Conservation (phyloP, 2,113 vertebrate genomes). For the Cyanistes caeruleus region DNA sequence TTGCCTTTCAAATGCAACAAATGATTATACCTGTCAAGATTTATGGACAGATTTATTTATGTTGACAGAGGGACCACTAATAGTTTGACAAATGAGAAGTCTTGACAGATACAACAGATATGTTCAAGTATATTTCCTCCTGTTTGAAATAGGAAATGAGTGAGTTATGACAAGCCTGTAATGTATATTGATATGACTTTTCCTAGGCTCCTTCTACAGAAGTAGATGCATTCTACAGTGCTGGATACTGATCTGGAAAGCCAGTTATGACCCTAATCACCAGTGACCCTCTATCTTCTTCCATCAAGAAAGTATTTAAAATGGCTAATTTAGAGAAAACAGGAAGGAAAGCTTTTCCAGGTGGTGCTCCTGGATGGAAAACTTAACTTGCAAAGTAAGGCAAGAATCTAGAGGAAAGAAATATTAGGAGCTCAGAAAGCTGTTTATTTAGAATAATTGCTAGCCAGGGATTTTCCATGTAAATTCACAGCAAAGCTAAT, state of each 20-base stretch:
- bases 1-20: conserved; percentile 81
- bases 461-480: not conserved
- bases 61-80: conserved; percentile 79
- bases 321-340: conserved; percentile 9
- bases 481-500: not conserved
- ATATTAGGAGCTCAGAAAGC: not conserved
- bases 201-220: not conserved
- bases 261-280: not conserved
- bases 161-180: conserved; percentile 61
- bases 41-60: conserved; percentile 84
- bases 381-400: not conserved
- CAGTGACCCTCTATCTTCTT: not conserved
- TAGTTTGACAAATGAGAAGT: conserved; percentile 78
- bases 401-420: not conserved
- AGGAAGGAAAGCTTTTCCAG: conserved; percentile 22
- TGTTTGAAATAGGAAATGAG: conserved; percentile 65
- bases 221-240: not conserved
- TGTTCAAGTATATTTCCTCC: conserved; percentile 71
- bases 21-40: conserved; percentile 82
- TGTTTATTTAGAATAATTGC: not conserved
- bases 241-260: conserved; percentile 5
- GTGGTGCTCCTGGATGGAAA: not conserved
- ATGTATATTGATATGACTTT: conserved; percentile 40
- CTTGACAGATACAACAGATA: conserved; percentile 78
- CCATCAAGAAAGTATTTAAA: conserved; percentile 4